phyloP scores from a whole-genome alignment of 2,113 vertebrate species.

The Asarcornis scutulata region DNA sequence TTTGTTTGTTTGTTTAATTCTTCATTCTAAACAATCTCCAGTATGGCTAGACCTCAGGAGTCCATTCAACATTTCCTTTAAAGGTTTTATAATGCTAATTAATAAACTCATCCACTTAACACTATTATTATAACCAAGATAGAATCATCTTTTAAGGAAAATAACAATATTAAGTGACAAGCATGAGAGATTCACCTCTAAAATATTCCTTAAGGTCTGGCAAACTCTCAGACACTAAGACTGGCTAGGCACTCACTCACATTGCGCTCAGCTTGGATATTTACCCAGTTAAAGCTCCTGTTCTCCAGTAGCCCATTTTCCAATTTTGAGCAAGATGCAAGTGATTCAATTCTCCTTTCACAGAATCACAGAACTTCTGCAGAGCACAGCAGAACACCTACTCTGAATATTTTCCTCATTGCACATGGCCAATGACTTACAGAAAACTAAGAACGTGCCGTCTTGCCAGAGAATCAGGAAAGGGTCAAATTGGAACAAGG shows the following conservation, averaged over 20 bases:
- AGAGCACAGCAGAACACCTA: not conserved
- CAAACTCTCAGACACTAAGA: not conserved
- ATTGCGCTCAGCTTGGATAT: not conserved
- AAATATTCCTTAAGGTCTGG: constrained; percentile 12
- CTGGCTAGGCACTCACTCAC: not conserved
- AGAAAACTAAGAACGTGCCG: not conserved
- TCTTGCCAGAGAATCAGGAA: not conserved
- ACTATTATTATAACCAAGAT: not conserved
- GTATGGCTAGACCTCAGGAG: not conserved
- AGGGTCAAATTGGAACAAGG: not conserved
- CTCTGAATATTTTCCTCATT: not conserved
- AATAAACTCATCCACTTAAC: constrained; percentile 49
- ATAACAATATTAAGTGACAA: constrained; percentile 35
- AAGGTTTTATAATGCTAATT: constrained; percentile 45
- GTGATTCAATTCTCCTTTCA: not conserved
- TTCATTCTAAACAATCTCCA: not conserved
- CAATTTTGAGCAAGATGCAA: not conserved
- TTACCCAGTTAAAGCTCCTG: not conserved
- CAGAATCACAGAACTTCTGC: not conserved
- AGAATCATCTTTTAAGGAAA: constrained; percentile 36
- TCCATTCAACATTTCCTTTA: constrained; percentile 6
- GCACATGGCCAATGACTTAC: not conserved
- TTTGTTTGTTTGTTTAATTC: no score
- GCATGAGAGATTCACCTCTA: constrained; percentile 18
- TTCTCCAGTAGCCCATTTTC: not conserved